A percentile compares a stretch with the other conserved stretches of the same genome.
Evolutionary conservation across 2,888 invertebrate genomes (phyloP).

Genomic region (Lasiommata megera): DNA sequence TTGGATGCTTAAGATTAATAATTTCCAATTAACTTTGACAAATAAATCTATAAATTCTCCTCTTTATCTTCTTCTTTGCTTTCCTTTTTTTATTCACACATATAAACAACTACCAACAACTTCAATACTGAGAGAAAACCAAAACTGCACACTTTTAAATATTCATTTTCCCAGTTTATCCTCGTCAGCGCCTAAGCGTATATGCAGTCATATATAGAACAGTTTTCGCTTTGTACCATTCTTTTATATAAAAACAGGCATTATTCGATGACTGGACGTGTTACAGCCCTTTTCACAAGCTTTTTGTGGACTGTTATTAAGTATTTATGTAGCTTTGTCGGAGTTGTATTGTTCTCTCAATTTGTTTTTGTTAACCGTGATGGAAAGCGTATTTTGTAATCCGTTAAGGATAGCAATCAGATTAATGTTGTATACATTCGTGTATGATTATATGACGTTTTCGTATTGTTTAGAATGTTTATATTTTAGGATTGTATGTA

Average conservation of each 20-base stretch:
- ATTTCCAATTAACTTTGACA: too few relatives aligned
- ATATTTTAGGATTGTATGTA: too few relatives aligned
- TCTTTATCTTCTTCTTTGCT: too few relatives aligned
- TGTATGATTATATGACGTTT: too few relatives aligned
- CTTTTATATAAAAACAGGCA: neutral
- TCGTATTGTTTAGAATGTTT: too few relatives aligned
- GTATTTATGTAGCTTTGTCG: slow-evolving; percentile 17
- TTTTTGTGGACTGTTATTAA: slow-evolving; percentile 22
- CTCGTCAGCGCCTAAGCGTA: neutral
- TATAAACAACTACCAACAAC: too few relatives aligned
- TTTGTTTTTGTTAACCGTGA: slow-evolving; percentile 3
- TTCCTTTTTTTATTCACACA: too few relatives aligned
- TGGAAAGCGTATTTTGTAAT: neutral
- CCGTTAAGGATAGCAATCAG: neutral
- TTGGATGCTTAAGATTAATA: too few relatives aligned
- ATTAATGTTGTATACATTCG: neutral
- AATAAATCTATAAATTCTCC: too few relatives aligned
- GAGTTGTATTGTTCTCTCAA: neutral
- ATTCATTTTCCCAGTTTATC: too few relatives aligned
- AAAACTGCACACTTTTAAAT: too few relatives aligned
- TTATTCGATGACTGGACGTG: neutral
- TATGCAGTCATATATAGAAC: neutral
- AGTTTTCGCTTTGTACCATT: neutral
- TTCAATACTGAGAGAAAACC: too few relatives aligned
- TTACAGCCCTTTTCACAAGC: slow-evolving; percentile 21